Conservation (phyloP, 2,888 invertebrate genomes). For the Rugalucina vietnamica region DNA sequence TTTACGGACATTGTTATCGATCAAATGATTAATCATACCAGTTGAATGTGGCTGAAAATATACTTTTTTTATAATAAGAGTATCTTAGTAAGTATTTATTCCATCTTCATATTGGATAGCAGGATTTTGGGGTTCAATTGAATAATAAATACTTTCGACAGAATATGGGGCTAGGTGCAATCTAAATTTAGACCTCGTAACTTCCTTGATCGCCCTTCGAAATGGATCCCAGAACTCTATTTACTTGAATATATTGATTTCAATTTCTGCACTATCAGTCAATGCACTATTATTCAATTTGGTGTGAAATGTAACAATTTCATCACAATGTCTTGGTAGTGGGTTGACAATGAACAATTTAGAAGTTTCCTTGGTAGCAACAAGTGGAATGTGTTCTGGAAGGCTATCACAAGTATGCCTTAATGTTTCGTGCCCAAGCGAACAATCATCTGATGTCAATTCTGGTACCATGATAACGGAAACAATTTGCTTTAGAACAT, state of each 20-base stretch:
- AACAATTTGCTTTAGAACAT: not conserved
- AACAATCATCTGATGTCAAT: not conserved
- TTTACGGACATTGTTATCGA: slow-evolving; percentile 86
- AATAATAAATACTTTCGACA: too few species aligned
- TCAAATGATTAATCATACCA: slow-evolving; percentile 88
- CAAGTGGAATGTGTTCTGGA: not conserved
- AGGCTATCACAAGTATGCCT: not conserved
- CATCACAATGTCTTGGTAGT: not conserved
- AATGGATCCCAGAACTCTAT: too few species aligned
- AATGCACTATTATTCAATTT: not conserved
- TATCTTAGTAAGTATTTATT: not conserved
- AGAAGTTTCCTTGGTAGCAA: not conserved
- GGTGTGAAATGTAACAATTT: not conserved
- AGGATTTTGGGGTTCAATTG: too few species aligned
- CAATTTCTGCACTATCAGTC: too few species aligned
- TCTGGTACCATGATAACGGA: not conserved
- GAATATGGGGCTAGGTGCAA: too few species aligned
- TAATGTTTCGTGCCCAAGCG: too few species aligned
- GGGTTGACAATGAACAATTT: not conserved
- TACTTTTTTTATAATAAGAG: not conserved
- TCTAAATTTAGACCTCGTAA: too few species aligned
- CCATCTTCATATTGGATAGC: not conserved
- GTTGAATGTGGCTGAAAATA: slow-evolving; percentile 7
- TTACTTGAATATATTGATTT: too few species aligned
- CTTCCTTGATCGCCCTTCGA: too few species aligned